A percentile compares a stretch with the other conserved stretches of the same genome.
Conservation (phyloP, 2,797 vertebrate species). For the Cuniculus paca region DNA sequence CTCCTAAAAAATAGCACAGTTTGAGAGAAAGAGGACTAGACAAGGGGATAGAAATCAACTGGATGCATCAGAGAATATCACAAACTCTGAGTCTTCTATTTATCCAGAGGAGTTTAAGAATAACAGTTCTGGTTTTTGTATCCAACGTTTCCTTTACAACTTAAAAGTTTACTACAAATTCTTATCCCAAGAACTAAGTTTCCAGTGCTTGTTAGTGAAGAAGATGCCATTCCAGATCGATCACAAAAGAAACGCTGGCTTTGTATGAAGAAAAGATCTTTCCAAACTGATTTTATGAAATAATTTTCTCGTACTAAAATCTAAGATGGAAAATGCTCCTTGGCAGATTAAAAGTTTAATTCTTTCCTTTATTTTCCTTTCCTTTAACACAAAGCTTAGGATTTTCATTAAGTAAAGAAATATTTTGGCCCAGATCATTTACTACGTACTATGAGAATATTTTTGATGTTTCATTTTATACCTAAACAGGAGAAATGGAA, state of each 20-base stretch:
- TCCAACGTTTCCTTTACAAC: not conserved
- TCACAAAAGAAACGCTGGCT: not conserved
- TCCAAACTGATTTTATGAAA: not conserved
- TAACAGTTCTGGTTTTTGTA: not conserved
- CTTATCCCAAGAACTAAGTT: not conserved
- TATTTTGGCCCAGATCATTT: not conserved
- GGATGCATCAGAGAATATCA: not conserved
- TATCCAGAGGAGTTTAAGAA: not conserved
- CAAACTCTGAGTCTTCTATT: not conserved
- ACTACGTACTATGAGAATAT: not conserved
- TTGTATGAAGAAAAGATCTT: not conserved
- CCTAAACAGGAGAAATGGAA: not conserved
- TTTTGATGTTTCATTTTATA: not conserved
- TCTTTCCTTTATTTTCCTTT: not conserved
- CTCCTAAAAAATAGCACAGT: no score
- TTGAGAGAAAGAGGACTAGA: no score
- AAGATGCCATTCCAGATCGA: not conserved
- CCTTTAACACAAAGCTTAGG: not conserved
- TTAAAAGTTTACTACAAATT: not conserved
- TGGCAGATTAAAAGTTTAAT: not conserved
- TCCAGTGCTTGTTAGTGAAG: not conserved
- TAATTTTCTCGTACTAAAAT: not conserved
- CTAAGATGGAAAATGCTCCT: not conserved
- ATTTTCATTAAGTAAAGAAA: not conserved
- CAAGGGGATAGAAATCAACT: not conserved